Percentiles rank a stretch among this genome's conserved stretches.
Evolutionary conservation across 2,113 vertebrate species (phyloP).

Genomic region (Larimichthys polyactis): DNA sequence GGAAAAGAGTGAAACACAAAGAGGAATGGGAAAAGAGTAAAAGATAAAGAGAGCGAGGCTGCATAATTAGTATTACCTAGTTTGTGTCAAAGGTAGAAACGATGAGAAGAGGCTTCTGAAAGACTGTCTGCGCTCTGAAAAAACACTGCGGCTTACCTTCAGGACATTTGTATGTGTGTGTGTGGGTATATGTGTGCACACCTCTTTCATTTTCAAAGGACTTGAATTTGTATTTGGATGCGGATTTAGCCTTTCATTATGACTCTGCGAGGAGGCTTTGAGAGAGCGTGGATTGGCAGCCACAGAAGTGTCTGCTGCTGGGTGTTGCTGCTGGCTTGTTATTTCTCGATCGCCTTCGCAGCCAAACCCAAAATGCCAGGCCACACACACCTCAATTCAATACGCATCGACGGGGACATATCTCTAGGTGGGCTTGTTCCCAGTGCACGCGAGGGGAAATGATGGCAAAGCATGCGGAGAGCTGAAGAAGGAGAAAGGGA

Average conservation of each 20-base stretch:
- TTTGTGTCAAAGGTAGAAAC: constrained; percentile 61
- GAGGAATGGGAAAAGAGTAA: constrained; percentile 51
- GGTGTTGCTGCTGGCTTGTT: constrained; percentile 76
- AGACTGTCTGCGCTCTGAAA: constrained; percentile 55
- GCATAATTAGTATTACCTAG: constrained; percentile 70
- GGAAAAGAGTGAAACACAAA: constrained; percentile 57
- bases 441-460: constrained; percentile 90
- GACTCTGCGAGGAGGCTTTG: constrained; percentile 71
- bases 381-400: constrained; percentile 95
- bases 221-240: constrained; percentile 71
- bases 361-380: constrained; percentile 91
- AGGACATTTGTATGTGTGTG: constrained; percentile 67
- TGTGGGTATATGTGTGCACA: constrained; percentile 54
- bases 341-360: constrained; percentile 77
- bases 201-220: constrained; percentile 72
- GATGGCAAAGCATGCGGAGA: constrained; percentile 95
- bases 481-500: constrained; percentile 97
- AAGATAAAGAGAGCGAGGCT: constrained; percentile 48
- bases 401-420: constrained; percentile 97
- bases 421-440: constrained; percentile 95
- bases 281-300: constrained; percentile 58
- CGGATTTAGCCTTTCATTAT: constrained; percentile 76
- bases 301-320: constrained; percentile 50
- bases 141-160: constrained; percentile 61
- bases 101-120: constrained; percentile 78